phyloP scores from a whole-genome alignment of 2,888 invertebrate species.

The Neoitamus cyanurus region DNA sequence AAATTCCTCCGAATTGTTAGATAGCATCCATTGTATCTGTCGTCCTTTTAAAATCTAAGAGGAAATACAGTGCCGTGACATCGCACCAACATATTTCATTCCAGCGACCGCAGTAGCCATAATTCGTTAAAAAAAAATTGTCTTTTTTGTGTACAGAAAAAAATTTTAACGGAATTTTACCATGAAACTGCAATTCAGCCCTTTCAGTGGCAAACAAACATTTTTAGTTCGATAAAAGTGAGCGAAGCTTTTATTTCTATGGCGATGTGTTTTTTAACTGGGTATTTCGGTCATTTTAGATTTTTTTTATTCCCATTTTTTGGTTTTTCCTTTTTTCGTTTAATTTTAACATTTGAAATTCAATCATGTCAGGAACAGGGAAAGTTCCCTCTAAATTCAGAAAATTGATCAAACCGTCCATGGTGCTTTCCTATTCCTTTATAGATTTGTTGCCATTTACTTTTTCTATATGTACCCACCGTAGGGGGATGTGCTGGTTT shows the following conservation, averaged over 20 bases:
- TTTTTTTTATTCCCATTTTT: not conserved
- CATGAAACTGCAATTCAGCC: not conserved
- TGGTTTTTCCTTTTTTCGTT: not conserved
- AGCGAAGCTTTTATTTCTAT: not conserved
- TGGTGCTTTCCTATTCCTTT: not conserved
- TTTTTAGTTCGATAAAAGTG: not conserved
- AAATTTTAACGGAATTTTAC: not conserved
- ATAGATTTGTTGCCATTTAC: not conserved
- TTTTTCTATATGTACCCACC: not conserved
- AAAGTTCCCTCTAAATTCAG: conserved; percentile 1
- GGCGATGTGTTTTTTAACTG: not conserved
- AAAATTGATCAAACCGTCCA: not conserved
- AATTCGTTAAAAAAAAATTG: not conserved
- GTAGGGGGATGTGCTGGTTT: not conserved
- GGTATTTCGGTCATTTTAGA: not conserved
- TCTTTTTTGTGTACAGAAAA: not conserved
- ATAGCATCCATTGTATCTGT: not conserved
- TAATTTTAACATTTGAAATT: conserved; percentile 5
- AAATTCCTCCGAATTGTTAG: not conserved
- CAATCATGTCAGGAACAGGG: not conserved
- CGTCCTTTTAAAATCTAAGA: not conserved
- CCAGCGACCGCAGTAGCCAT: not conserved
- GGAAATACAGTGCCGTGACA: not conserved
- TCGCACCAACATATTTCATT: not conserved
- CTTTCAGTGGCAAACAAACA: not conserved